Conservation (phyloP, 2,113 vertebrate genomes). For the Phaetusa simplex region DNA sequence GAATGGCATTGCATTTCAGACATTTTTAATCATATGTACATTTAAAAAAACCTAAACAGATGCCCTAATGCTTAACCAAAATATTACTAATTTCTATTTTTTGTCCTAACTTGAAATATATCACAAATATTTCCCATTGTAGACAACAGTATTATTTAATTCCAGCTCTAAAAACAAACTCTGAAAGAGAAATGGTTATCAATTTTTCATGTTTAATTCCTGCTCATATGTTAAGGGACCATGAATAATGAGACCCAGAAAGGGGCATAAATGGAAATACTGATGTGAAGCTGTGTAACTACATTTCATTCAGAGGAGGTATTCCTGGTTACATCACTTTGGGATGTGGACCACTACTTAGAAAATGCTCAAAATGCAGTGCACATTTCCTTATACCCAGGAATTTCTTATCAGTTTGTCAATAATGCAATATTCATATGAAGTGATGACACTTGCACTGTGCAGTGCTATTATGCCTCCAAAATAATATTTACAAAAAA, state of each 20-base stretch:
- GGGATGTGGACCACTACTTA: background rate
- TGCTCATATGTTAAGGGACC: background rate
- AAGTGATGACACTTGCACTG: constrained; percentile 37
- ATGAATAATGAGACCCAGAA: background rate
- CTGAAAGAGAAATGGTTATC: background rate
- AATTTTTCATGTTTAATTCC: background rate
- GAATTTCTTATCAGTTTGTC: constrained; percentile 62
- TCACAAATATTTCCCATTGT: background rate
- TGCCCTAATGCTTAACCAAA: background rate
- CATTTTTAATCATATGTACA: background rate
- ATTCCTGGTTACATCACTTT: background rate
- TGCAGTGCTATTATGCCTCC: constrained; percentile 18
- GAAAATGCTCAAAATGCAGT: constrained; percentile 45
- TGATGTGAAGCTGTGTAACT: background rate
- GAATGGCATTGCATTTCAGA: background rate
- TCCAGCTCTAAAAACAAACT: background rate
- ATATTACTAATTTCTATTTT: background rate
- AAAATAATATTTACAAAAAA: constrained; percentile 72
- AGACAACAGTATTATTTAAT: background rate
- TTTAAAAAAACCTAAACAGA: background rate
- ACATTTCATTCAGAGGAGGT: background rate
- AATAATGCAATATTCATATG: constrained; percentile 63
- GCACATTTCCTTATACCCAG: constrained; percentile 38
- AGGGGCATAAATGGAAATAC: background rate
- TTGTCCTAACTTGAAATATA: background rate